phyloP scores from a whole-genome alignment of 2,888 invertebrate genomes.

The Agriopis aurantiaria region DNA sequence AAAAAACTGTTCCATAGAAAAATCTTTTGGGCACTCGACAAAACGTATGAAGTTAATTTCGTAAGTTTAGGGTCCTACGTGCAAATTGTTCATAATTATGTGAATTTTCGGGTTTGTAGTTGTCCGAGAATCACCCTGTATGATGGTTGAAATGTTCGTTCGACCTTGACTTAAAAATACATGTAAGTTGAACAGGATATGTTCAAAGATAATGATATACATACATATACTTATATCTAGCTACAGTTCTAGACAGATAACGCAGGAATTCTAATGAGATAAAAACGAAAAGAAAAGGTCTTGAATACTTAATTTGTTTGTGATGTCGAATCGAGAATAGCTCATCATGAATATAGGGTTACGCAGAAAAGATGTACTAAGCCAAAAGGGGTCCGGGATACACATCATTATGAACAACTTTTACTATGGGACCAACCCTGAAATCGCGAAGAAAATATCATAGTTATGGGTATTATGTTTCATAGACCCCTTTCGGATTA shows the following conservation, averaged over 20 bases:
- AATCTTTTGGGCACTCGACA: no score
- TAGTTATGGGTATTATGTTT: no score
- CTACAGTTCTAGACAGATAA: background rate
- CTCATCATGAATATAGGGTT: no score
- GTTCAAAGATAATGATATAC: background rate
- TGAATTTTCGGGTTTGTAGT: background rate
- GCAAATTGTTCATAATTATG: background rate
- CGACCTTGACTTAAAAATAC: background rate
- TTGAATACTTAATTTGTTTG: background rate
- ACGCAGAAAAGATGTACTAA: no score
- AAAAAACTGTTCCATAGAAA: no score
- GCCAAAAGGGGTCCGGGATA: no score
- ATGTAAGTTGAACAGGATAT: background rate
- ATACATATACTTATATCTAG: background rate
- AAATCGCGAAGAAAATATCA: no score
- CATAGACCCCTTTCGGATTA: no score
- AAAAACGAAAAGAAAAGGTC: background rate
- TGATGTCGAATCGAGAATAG: background rate
- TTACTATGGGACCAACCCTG: no score
- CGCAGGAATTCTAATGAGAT: background rate
- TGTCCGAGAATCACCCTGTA: background rate
- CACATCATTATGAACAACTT: no score
- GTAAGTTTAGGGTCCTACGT: no score
- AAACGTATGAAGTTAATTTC: no score
- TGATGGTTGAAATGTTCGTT: background rate